Evolutionary conservation across 2,888 invertebrate species (phyloP), one percentile per base, ranked within the genome.

Genomic region (Leptura quadrifasciata): DNA sequence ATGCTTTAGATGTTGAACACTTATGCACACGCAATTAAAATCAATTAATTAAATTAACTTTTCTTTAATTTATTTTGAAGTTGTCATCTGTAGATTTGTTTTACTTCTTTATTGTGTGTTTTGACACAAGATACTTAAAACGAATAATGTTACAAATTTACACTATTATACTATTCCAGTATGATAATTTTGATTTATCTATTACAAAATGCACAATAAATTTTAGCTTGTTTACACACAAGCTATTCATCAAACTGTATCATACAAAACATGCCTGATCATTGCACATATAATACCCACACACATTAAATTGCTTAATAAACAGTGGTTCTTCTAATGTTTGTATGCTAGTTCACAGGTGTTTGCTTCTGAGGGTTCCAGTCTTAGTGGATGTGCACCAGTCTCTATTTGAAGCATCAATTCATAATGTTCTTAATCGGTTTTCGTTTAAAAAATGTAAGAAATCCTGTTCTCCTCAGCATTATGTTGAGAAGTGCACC

Each of bases 121-220:
- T 47, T 47, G 47, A 47, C 15, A 47, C 2, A 47, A 31, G 27
- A 31, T 31, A 6, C 27, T 8, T n/a, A 47, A 47, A 47, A n/a
- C 17, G 1, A 39, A 39, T 15, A 39, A 8, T 6, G 15, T 39
- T 39, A 15, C 12, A 47, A 47, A 47, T 47, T 3, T n/a, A n/a
- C n/a, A 39, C 1, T 15, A 39, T 12, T 12, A 2, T 10, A 39
- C 0, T 12, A 39, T 15, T 39, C 15, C 39, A 39, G 39, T 15
- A 12, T 10, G 12, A 12, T 10, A 35, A 35, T 35, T 35, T 8
- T 35, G 1, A 3, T 47, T 15, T 47, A n/a, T 47, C n/a, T 47
- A 47, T 47, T 39, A 6, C 47, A 47, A 47, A 47, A 47, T 47
- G n/a, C 47, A 47, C n/a, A 47, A 47, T 47, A 47, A n/a, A 47